Evolutionary conservation across 2,797 vertebrate genomes (phyloP).

Genomic region (Danio kyathit): DNA sequence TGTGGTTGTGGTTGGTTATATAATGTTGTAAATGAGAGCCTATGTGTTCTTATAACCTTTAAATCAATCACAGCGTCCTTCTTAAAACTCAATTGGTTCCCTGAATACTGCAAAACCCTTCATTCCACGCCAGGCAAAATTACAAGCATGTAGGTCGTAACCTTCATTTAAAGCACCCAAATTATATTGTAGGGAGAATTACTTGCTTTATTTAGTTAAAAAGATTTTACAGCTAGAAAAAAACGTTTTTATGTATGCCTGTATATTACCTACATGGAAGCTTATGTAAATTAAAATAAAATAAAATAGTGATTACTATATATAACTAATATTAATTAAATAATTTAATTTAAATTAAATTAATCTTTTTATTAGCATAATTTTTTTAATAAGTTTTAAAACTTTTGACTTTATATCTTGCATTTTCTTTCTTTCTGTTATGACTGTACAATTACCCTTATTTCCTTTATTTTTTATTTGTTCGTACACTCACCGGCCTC

Average conservation of each 20-base stretch:
- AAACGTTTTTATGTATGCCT: not conserved
- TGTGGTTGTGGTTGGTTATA: conserved; percentile 13
- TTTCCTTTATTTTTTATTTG: too few relatives aligned
- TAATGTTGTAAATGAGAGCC: conserved; percentile 7
- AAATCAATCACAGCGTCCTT: conserved; percentile 3
- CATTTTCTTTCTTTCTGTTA: too few relatives aligned
- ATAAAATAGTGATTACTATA: too few relatives aligned
- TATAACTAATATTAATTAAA: too few relatives aligned
- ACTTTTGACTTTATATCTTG: too few relatives aligned
- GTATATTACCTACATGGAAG: not conserved
- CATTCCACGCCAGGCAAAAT: not conserved
- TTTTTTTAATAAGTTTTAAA: too few relatives aligned
- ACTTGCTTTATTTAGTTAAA: conserved; percentile 5
- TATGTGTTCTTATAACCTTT: not conserved
- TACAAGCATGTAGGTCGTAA: not conserved
- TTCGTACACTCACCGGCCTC: too few relatives aligned
- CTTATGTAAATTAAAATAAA: not conserved
- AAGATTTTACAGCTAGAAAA: not conserved
- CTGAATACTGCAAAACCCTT: conserved; percentile 14
- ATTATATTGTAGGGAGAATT: conserved; percentile 10
- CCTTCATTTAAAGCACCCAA: conserved; percentile 12
- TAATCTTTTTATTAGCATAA: too few relatives aligned
- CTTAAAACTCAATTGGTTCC: not conserved
- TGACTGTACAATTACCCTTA: too few relatives aligned
- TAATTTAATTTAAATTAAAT: too few relatives aligned